Evolutionary conservation across 1,140 invertebrate species (phyloP).

Genomic region (Philaenus spumarius): DNA sequence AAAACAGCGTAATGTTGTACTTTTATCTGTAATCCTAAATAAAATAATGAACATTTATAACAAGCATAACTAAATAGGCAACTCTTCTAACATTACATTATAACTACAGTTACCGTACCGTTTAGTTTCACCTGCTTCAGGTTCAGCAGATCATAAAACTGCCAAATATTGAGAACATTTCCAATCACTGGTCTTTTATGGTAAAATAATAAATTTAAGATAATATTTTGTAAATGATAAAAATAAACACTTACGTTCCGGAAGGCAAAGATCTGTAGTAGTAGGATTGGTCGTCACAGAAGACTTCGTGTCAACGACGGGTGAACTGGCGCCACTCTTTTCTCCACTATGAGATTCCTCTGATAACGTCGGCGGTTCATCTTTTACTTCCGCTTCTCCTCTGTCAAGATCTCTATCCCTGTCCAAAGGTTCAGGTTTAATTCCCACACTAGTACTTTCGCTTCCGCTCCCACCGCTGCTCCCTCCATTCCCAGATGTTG

Average conservation of each 20-base stretch:
- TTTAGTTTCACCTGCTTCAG: too few relatives aligned
- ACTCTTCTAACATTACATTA: too few relatives aligned
- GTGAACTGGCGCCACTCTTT: neutral
- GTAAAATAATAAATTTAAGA: too few relatives aligned
- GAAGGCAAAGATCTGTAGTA: neutral
- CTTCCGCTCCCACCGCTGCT: neutral
- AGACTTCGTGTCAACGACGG: neutral
- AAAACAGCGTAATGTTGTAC: too few relatives aligned
- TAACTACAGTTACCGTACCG: too few relatives aligned
- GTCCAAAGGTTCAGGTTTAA: conserved; percentile 16
- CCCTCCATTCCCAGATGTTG: conserved; percentile 10
- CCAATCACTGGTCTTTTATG: too few relatives aligned
- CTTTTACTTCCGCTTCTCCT: conserved; percentile 15
- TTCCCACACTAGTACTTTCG: conserved; percentile 1
- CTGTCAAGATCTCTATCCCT: conserved; percentile 12
- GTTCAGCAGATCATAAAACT: too few relatives aligned
- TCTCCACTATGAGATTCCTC: conserved; percentile 5
- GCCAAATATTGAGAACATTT: too few relatives aligned
- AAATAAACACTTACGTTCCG: conserved; percentile 6
- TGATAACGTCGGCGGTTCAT: neutral
- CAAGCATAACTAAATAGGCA: too few relatives aligned
- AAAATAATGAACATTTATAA: too few relatives aligned
- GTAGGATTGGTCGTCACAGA: neutral
- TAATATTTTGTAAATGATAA: neutral
- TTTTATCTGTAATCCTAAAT: too few relatives aligned